These are phyloP conservation scores for Bimastos eiseni DNA, from an alignment of 2,888 invertebrate species.

Conservation along the genomic window DNA sequence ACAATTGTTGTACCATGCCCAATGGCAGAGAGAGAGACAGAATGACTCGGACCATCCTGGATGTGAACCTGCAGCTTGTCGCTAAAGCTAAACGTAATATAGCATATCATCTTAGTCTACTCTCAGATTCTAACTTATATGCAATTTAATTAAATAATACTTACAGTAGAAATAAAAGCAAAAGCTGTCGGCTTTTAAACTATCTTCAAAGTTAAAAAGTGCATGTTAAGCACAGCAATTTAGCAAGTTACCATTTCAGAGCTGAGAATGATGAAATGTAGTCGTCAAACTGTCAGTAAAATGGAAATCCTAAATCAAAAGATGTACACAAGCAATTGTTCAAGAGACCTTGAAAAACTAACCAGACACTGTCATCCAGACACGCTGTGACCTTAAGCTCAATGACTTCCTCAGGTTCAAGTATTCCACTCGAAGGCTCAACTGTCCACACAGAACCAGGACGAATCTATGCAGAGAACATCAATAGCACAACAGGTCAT, in stretches of 20 bases:
- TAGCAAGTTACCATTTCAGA: not conserved
- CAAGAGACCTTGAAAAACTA: not conserved
- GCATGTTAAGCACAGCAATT: not conserved
- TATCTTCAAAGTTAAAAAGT: not conserved
- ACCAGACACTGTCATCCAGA: constrained; percentile 60
- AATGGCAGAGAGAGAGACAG: constrained; percentile 66
- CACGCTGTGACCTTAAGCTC: constrained; percentile 56
- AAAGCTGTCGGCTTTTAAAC: not conserved
- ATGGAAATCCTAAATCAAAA: not conserved
- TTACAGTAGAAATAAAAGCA: not conserved
- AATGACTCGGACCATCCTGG: constrained; percentile 62
- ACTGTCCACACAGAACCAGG: constrained; percentile 58
- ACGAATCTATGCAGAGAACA: constrained; percentile 48
- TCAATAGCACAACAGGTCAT: not conserved
- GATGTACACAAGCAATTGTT: not conserved
- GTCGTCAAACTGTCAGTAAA: not conserved
- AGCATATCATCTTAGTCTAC: not conserved
- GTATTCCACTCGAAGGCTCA: constrained; percentile 56
- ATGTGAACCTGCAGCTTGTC: constrained; percentile 61
- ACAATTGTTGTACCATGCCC: constrained; percentile 73
- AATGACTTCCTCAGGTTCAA: constrained; percentile 56
- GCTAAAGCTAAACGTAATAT: constrained; percentile 49
- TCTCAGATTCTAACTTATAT: not conserved
- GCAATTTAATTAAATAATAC: not conserved
- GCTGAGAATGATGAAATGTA: not conserved